Percentiles rank a stretch among this genome's conserved stretches.
Conservation (phyloP, 2,888 invertebrate genomes). For the Ommatoiulus sabulosus region DNA sequence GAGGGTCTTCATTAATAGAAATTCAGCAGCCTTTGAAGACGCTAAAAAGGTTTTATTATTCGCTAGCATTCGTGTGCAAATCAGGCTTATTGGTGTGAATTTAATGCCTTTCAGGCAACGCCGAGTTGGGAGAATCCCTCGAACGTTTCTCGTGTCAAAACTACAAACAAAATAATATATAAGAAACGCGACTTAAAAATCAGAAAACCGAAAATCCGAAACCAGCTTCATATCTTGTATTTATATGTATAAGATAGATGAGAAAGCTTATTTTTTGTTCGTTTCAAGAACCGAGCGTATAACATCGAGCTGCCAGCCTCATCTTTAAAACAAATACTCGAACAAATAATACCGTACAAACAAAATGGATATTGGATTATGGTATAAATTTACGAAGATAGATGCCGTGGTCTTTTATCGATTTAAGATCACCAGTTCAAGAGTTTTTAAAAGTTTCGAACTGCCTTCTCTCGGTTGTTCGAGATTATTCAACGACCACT, state of each 20-base stretch:
- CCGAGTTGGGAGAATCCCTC: background rate
- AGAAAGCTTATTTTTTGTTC: background rate
- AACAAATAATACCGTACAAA: background rate
- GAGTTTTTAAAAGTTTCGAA: background rate
- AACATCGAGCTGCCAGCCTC: background rate
- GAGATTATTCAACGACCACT: too few relatives aligned
- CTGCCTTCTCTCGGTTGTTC: background rate
- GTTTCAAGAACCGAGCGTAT: background rate
- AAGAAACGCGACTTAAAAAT: background rate
- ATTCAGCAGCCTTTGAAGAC: conserved; percentile 4
- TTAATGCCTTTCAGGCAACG: conserved; percentile 41
- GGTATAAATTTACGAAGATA: background rate
- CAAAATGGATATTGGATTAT: conserved; percentile 12
- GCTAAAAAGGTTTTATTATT: conserved; percentile 31
- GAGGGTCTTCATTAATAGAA: conserved; percentile 29
- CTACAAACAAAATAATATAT: background rate
- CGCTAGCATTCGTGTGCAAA: conserved; percentile 21
- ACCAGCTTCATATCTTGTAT: background rate
- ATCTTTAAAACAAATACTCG: conserved; percentile 38
- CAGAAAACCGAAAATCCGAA: background rate
- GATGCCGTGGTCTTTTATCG: background rate
- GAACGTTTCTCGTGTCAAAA: conserved; percentile 21
- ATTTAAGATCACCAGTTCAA: background rate
- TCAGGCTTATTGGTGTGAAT: conserved; percentile 32
- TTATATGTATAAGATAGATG: background rate